phyloP scores from a whole-genome alignment of 2,113 vertebrate genomes.

The Mastomys coucha region DNA sequence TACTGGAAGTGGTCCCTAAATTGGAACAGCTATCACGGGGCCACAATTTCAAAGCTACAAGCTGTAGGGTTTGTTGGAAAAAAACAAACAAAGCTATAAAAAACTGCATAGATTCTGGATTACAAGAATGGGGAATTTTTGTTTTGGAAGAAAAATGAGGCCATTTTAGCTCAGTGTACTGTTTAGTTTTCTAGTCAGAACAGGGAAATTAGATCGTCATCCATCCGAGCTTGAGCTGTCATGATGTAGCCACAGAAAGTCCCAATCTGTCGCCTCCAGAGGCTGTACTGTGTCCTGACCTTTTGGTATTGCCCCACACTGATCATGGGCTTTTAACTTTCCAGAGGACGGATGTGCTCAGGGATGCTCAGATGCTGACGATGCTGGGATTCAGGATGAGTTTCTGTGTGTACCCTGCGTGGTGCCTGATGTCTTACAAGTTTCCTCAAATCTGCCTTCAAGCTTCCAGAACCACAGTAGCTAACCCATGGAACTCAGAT shows the following conservation, averaged over 20 bases:
- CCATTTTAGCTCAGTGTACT: neutral
- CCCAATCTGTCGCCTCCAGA: neutral
- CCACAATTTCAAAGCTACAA: neutral
- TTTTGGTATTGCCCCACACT: neutral
- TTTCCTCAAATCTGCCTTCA: neutral
- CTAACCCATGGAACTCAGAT: neutral
- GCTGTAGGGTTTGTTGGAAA: neutral
- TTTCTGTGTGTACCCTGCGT: neutral
- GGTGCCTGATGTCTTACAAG: neutral
- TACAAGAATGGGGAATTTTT: neutral
- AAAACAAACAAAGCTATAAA: neutral
- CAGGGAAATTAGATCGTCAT: neutral
- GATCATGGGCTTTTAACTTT: neutral
- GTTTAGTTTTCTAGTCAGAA: neutral
- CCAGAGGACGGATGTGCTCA: neutral
- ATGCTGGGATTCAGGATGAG: neutral
- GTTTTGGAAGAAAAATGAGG: neutral
- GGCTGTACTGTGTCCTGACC: neutral
- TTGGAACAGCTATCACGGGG: neutral
- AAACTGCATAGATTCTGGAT: neutral
- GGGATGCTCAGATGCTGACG: neutral
- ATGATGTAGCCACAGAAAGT: accelerated
- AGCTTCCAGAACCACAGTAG: neutral
- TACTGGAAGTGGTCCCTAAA: neutral
- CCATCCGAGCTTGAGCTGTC: neutral